A percentile compares a stretch with the other conserved stretches of the same genome.
These are phyloP conservation scores for Pantherophis guttatus DNA, from an alignment of 2,113 vertebrate species.

Conservation along the genomic window DNA sequence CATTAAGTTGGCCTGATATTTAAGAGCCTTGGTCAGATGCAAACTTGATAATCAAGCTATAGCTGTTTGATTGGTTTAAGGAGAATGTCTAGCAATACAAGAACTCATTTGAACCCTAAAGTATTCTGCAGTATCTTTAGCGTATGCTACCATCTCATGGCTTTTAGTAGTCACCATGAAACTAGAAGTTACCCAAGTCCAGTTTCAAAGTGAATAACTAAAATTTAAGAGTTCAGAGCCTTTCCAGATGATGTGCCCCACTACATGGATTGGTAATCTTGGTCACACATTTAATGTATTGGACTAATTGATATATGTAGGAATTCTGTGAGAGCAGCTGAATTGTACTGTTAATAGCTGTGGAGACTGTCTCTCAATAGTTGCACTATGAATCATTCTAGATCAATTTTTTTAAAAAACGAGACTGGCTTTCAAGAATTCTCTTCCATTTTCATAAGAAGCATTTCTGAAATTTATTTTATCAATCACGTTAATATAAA, in stretches of 20 bases:
- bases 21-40: neutral
- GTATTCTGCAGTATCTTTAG: neutral
- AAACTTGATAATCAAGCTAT: neutral
- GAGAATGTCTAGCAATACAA: neutral
- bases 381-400: neutral
- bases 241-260: neutral
- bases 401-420: neutral
- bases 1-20: neutral
- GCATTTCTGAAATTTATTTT: neutral
- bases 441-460: neutral
- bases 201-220: neutral
- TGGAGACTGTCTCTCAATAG: neutral
- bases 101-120: neutral
- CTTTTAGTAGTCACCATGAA: neutral
- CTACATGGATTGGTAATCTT: neutral
- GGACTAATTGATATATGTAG: neutral
- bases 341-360: neutral
- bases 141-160: slow-evolving; percentile 28
- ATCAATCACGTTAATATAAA: neutral
- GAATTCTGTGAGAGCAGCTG: neutral
- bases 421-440: neutral
- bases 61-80: neutral
- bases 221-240: neutral
- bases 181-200: neutral
- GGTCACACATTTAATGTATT: neutral